Base-by-base conservation (phyloP, 37 sponge, comb jelly and placozoan genomes). In the Axinella damicornis region DNA sequence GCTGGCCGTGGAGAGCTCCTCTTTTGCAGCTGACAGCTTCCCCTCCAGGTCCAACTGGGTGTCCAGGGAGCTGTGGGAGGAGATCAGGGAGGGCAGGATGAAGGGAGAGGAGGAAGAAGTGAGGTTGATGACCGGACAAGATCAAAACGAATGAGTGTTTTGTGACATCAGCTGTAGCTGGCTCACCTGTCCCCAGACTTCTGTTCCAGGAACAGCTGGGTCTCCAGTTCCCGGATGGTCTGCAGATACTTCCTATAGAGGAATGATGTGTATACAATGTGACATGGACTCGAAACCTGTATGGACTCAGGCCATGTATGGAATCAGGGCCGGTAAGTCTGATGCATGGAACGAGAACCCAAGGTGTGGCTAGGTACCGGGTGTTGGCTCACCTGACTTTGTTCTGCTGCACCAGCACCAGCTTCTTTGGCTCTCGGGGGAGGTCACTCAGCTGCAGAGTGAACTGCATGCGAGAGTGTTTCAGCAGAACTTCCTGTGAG, bases 361-460 rank as follows among this genome's bases (percentile, higher is more conserved):
- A n/a, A n/a, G n/a, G n/a, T n/a, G n/a, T n/a, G n/a, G n/a, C n/a
- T n/a, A n/a, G n/a, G n/a, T n/a, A n/a, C n/a, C n/a, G n/a, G n/a
- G n/a, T n/a, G n/a, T n/a, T n/a, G n/a, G n/a, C 61, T 6, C 60
- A 94, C 92, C 92, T 83, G 70, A 92, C 86, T 68, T 54, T 92
- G 53, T 85, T 85, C 77, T 95, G 95, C 33, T 82, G 78, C 15
- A 40, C 64, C 58, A 87, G 83, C 17, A 95, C 76, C 12, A 84
- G 79, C 38, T 79, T 89, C 53, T 87, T 67, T 5, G 68, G 77
- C 71, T 94, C 94, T 27, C 80, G 56, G n/a, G n/a, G n/a, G 65
- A 91, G 79, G 74, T 95, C 76, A 55, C 85, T 87, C 72, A 96
- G 84, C 71, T 96, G 92, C 28, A 96, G 80, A 9, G 63, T 34